A percentile compares a stretch with the other conserved stretches of the same genome.
These are phyloP conservation scores for Melozone crissalis DNA, from an alignment of 2,113 vertebrate genomes.

Conservation along the genomic window DNA sequence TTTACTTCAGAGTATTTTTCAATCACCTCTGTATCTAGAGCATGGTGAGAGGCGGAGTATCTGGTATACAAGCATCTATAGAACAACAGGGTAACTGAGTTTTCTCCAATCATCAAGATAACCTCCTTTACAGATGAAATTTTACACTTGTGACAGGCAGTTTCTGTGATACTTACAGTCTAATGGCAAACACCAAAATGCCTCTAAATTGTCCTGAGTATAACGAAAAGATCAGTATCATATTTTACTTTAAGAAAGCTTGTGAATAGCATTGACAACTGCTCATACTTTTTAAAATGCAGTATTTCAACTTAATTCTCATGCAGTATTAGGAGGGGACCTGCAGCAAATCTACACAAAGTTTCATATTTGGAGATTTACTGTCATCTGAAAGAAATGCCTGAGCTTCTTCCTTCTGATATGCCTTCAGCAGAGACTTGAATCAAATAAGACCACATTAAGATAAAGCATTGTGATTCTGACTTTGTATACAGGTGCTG, in stretches of 20 bases:
- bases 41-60: background rate
- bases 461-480: background rate
- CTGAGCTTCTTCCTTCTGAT: background rate
- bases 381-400: conserved; percentile 16
- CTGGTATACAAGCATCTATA: background rate
- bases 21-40: background rate
- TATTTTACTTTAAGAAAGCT: background rate
- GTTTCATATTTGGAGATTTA: background rate
- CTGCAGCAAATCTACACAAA: background rate
- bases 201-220: background rate
- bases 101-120: background rate
- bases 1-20: background rate
- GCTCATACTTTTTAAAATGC: background rate
- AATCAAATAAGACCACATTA: background rate
- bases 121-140: background rate
- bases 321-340: background rate
- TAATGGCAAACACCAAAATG: background rate
- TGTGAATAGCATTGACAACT: background rate
- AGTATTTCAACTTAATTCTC: background rate
- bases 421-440: background rate
- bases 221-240: background rate
- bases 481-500: background rate
- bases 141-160: background rate
- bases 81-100: background rate
- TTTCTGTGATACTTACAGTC: background rate